Evolutionary conservation across 1,140 invertebrate species (phyloP), one percentile per base, ranked within the genome.

Genomic region (Himalopsyche phryganea): DNA sequence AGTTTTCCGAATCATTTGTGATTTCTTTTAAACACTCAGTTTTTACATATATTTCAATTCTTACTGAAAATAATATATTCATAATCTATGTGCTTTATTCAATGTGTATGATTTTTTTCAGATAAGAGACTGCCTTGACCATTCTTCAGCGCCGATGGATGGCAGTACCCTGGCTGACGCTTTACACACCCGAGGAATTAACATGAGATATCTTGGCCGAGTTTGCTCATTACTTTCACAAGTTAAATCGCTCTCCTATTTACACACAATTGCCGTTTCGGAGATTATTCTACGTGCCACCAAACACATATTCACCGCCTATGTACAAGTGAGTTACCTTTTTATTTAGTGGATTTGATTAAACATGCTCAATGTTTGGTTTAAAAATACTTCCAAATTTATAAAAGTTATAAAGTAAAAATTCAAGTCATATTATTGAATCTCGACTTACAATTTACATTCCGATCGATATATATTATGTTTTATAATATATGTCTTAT

Each of bases 201-300:
- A 98, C 73, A 88, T 98, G 52, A 84, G 97, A 52, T 99, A 99
- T 73, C 80, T 99, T 47, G 95, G 95, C 19, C 90, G 91, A 78
- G 83, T 96, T 15, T 88, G 90, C 11, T 81, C 85, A 47, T 85
- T 90, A 72, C 73, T 98, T 33, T 75, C 80, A 0, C 87, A 90
- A 71, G 85, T 93, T 63, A 84, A 89, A 47, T 84, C 89, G 59
- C 81, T 98, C 15, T 84, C 88, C 60, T 98, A 98, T 80, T 80
- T 94, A 41, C 84, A 95, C 77, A 85, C 84, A 52, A 96, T 98
- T 66, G 88, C 89, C 33, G 83, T 96, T 14, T 83, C 83, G 6
- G 96, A 98, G 72, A 76, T 98, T 41, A 81, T 98, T 41, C 80
- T 89, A 38, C 80, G 96, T 20, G 85, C 91, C 35, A 88, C 91